These are phyloP conservation scores for Copidosoma floridanum DNA, from an alignment of 1,140 invertebrate species.

Conservation along the genomic window DNA sequence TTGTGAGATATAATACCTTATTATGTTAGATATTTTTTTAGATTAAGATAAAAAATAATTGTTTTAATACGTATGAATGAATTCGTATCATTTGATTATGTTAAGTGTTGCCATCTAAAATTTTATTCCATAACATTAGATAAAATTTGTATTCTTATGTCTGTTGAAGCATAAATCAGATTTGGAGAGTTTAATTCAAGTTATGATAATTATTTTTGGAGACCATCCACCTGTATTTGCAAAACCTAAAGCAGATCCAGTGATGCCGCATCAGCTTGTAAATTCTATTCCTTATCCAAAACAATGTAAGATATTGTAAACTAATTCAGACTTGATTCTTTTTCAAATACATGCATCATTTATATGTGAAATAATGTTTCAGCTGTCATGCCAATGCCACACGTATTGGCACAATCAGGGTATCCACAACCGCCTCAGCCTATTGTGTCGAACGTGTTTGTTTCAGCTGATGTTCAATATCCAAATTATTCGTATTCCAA, in stretches of 20 bases:
- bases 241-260: slow-evolving; percentile 60
- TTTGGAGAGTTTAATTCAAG: slow-evolving; percentile 81
- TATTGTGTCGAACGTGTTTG: slow-evolving; percentile 10
- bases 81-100: no score
- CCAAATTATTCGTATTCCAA: slow-evolving; percentile 43
- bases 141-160: no score
- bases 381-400: slow-evolving; percentile 12
- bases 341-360: no score
- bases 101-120: no score
- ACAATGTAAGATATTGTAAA: slow-evolving; percentile 57
- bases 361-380: no score
- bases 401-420: slow-evolving; percentile 8
- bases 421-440: background rate
- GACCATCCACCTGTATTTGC: slow-evolving; percentile 93
- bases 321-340: no score
- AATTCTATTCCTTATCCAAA: slow-evolving; percentile 63
- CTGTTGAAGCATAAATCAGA: slow-evolving; percentile 84
- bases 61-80: no score
- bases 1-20: no score
- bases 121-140: no score
- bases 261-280: slow-evolving; percentile 30
- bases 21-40: no score
- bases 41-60: no score
- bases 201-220: slow-evolving; percentile 91
- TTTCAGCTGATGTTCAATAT: slow-evolving; percentile 43